Conservation (phyloP, 2,888 invertebrate genomes). For the Odontocerum albicorne region DNA sequence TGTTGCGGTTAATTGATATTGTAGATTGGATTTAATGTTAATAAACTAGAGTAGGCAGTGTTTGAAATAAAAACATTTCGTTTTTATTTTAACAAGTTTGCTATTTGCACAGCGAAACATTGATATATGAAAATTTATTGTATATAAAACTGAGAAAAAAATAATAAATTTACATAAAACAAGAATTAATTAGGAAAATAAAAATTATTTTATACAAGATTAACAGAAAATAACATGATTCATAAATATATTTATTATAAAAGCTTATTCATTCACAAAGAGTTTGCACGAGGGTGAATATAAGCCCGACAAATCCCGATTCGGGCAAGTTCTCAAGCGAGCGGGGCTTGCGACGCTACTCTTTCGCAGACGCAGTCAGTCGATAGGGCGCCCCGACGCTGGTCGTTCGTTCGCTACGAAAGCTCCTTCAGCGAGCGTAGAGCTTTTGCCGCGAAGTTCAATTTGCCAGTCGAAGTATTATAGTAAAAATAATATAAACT, state of each 20-base stretch:
- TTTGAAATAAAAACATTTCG: too few species aligned
- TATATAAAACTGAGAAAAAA: too few species aligned
- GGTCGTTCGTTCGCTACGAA: constrained; percentile 13
- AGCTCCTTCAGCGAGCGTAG: too few species aligned
- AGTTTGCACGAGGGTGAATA: constrained; percentile 1
- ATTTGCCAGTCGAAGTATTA: neutral
- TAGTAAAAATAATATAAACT: neutral
- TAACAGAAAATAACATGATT: neutral
- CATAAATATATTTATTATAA: neutral
- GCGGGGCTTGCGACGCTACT: constrained; percentile 10
- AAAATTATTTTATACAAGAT: too few species aligned
- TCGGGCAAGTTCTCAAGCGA: neutral
- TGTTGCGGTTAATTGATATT: too few species aligned
- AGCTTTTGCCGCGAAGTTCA: neutral
- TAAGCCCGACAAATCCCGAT: constrained; percentile 6
- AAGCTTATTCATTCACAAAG: constrained; percentile 13
- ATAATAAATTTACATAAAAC: too few species aligned
- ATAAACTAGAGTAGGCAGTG: too few species aligned
- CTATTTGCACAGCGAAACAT: too few species aligned
- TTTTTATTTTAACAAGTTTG: too few species aligned
- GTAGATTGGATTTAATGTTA: too few species aligned
- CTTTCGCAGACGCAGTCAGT: constrained; percentile 25
- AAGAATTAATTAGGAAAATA: too few species aligned
- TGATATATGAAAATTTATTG: too few species aligned
- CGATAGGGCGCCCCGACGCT: constrained; percentile 31